These are phyloP conservation scores for Lamproptera curius DNA, from an alignment of 2,888 invertebrate genomes.

Conservation along the genomic window DNA sequence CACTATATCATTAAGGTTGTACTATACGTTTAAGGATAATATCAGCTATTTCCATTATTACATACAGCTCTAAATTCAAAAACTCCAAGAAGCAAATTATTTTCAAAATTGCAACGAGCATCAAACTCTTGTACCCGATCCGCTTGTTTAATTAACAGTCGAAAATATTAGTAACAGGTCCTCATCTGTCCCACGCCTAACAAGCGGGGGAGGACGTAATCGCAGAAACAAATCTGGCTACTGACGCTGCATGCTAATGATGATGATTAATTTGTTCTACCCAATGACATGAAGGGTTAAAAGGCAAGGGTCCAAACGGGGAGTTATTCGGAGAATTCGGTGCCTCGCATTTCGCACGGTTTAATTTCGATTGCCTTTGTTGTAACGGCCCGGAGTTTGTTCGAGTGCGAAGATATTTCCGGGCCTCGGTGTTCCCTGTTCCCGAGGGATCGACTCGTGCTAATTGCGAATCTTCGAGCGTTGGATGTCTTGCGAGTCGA, in stretches of 20 bases:
- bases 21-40: too few species aligned
- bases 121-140: too few species aligned
- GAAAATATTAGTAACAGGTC: slow-evolving; percentile 58
- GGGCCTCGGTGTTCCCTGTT: slow-evolving; percentile 25
- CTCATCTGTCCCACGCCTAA: slow-evolving; percentile 61
- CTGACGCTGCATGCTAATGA: slow-evolving; percentile 76
- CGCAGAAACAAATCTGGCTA: slow-evolving; percentile 77
- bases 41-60: too few species aligned
- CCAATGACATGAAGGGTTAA: slow-evolving; percentile 77
- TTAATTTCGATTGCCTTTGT: slow-evolving; percentile 75
- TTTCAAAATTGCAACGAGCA: too few species aligned
- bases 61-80: too few species aligned
- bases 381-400: slow-evolving; percentile 49
- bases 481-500: too few species aligned
- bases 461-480: slow-evolving; percentile 68
- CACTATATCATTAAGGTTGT: too few species aligned
- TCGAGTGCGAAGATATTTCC: slow-evolving; percentile 73
- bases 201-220: slow-evolving; percentile 73
- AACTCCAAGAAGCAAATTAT: too few species aligned
- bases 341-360: slow-evolving; percentile 51
- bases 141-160: slow-evolving; percentile 47
- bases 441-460: slow-evolving; percentile 48
- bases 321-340: slow-evolving; percentile 57
- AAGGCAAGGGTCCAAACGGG: slow-evolving; percentile 65
- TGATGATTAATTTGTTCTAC: slow-evolving; percentile 78